Percentiles rank a stretch among this genome's conserved stretches.
These are phyloP conservation scores for Nomada goodeniana DNA, from an alignment of 2,888 invertebrate species.

Conservation along the genomic window DNA sequence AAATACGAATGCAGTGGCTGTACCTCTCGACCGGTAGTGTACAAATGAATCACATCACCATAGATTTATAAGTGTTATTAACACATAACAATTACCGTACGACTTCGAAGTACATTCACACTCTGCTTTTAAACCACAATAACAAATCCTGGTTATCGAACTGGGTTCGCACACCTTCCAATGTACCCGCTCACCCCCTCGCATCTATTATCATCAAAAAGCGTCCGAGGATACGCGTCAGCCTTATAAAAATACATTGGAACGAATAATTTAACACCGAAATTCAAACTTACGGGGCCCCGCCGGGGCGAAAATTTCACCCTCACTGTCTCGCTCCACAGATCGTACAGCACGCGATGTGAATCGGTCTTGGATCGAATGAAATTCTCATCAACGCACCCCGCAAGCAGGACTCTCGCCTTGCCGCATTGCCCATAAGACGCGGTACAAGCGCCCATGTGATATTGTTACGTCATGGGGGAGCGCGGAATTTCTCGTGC, in stretches of 20 bases:
- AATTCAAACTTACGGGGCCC: constrained; percentile 56
- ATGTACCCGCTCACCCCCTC: not conserved
- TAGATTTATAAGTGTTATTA: too few relatives aligned
- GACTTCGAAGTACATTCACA: too few relatives aligned
- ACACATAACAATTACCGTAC: too few relatives aligned
- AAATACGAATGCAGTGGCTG: too few relatives aligned
- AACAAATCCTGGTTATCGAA: too few relatives aligned
- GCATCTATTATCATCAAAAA: not conserved
- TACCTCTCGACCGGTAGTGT: too few relatives aligned
- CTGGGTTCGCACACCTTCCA: not conserved
- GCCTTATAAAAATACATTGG: constrained; percentile 69
- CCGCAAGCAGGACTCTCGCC: constrained; percentile 43
- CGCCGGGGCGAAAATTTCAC: not conserved
- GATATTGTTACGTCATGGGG: constrained; percentile 57
- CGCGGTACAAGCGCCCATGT: constrained; percentile 49
- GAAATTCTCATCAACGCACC: constrained; percentile 67
- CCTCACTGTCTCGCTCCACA: not conserved
- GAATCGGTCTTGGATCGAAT: constrained; percentile 28
- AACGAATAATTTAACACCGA: constrained; percentile 64
- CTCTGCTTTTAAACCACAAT: too few relatives aligned
- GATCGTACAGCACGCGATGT: constrained; percentile 5
- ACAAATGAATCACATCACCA: too few relatives aligned
- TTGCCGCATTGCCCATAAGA: constrained; percentile 56
- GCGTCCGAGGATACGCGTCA: not conserved
- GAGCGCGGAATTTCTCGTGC: constrained; percentile 57